phyloP scores from a whole-genome alignment of 2,797 vertebrate species.

The Alosa sapidissima region DNA sequence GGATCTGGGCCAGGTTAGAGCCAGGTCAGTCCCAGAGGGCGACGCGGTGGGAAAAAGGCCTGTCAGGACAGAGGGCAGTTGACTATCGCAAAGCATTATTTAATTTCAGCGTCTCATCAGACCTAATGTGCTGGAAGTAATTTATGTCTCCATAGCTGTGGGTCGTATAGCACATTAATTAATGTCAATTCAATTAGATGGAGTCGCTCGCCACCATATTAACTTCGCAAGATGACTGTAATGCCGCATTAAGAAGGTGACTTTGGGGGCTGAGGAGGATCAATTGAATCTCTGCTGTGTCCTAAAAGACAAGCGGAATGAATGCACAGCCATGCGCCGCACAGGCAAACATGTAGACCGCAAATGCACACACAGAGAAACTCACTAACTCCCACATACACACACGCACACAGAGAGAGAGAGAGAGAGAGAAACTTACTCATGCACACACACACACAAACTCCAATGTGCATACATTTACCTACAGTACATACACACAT shows the following conservation, averaged over 20 bases:
- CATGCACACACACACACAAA: no score
- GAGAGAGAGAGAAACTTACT: background rate
- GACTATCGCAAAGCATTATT: background rate
- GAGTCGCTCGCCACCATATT: slow-evolving; percentile 31
- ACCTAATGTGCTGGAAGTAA: slow-evolving; percentile 28
- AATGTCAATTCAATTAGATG: slow-evolving; percentile 33
- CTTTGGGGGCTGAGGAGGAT: slow-evolving; percentile 31
- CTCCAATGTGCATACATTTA: background rate
- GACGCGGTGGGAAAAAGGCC: background rate
- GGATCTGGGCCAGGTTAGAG: background rate
- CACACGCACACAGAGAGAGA: background rate
- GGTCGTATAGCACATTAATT: slow-evolving; percentile 43
- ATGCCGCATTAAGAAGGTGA: slow-evolving; percentile 31
- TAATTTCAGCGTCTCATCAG: slow-evolving; percentile 29
- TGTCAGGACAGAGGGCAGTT: background rate
- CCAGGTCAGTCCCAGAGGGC: background rate
- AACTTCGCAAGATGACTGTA: slow-evolving; percentile 16
- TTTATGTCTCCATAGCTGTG: slow-evolving; percentile 37
- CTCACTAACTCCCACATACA: background rate
- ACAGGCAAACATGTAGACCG: slow-evolving; percentile 2
- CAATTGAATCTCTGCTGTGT: slow-evolving; percentile 21
- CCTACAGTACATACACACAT: background rate
- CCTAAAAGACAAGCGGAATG: slow-evolving; percentile 10
- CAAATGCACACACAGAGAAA: slow-evolving; percentile 2
- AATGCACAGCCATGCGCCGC: background rate